Base-by-base conservation (phyloP, 1,140 invertebrate genomes). In the Zaprionus davidi region DNA sequence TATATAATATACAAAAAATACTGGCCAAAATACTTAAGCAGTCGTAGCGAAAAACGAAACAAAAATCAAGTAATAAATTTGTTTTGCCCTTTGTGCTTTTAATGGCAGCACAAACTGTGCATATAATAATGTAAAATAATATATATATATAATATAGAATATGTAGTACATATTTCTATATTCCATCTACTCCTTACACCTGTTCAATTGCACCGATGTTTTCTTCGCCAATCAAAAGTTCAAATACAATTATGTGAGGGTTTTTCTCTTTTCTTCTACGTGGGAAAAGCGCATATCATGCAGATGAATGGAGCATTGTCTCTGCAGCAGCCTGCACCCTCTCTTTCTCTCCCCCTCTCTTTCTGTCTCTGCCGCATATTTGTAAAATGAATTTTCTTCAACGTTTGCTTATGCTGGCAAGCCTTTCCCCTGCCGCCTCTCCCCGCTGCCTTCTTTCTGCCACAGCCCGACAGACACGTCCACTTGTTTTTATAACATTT, bases 401-500 rank as follows among this genome's bases (percentile, higher is more conserved):
- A 66, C 55, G 64, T 44, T 66, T 66, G 64, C 34, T 31, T 56
- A 36, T 17, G 34, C 38, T 67, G 55, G 11, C 7, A 46, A 64
- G 11, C 28, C 24, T 31, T 67, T 12, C 11, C 12, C 41, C 31
- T 24, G 41, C n/a, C 2, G 44, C 38, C 20, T 11, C 12, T 38
- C 28, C 5, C 38, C 20, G 6, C 12, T 38, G 22, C 5, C 41
- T 36, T 20, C 63, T 38, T n/a, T 38, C n/a, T 31, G 26, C 53
- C 24, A 22, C 2, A 26, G 20, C 24, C 13, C 59, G 20, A 34
- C 57, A 70, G 55, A 65, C 65, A 69, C 56, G 72, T 28, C 69
- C 77, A 78, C 77, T 83, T 78, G 80, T 83, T 86, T 79, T 88
- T 60, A 85, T 81, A 81, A 83, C 82, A 51, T 51, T 73, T 86